Evolutionary conservation across 2,888 invertebrate genomes (phyloP).

Genomic region (Drosophila subquinaria): DNA sequence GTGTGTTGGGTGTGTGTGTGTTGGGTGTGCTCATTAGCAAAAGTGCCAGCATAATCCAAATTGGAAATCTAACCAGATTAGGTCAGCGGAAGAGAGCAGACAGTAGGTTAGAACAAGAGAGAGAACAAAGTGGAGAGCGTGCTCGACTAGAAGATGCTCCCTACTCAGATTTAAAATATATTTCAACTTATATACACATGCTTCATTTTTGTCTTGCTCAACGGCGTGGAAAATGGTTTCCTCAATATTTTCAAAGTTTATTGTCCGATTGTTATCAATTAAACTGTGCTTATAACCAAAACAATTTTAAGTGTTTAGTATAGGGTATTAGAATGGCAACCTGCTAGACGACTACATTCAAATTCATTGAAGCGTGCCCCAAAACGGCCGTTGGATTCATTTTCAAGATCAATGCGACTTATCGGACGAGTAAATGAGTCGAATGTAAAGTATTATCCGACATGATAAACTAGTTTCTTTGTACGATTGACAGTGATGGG

Average conservation of each 20-base stretch:
- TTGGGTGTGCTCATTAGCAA: constrained; percentile 64
- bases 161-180: background rate
- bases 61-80: constrained; percentile 71
- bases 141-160: constrained; percentile 1
- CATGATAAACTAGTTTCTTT: constrained; percentile 10
- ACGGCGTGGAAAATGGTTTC: constrained; percentile 13
- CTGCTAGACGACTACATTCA: background rate
- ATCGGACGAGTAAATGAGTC: constrained; percentile 1
- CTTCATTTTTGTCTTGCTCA: background rate
- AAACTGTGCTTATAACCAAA: background rate
- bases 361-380: constrained; percentile 60
- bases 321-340: constrained; percentile 6
- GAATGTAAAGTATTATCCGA: constrained; percentile 11
- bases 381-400: constrained; percentile 60
- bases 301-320: background rate
- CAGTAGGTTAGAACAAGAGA: constrained; percentile 11
- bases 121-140: background rate
- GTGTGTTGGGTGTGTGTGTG: constrained; percentile 22
- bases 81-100: constrained; percentile 49
- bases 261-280: background rate
- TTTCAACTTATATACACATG: background rate
- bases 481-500: background rate
- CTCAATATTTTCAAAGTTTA: background rate
- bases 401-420: constrained; percentile 61
- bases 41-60: constrained; percentile 67